phyloP scores from a whole-genome alignment of 2,113 vertebrate genomes.

The Lichenostomus cassidix region DNA sequence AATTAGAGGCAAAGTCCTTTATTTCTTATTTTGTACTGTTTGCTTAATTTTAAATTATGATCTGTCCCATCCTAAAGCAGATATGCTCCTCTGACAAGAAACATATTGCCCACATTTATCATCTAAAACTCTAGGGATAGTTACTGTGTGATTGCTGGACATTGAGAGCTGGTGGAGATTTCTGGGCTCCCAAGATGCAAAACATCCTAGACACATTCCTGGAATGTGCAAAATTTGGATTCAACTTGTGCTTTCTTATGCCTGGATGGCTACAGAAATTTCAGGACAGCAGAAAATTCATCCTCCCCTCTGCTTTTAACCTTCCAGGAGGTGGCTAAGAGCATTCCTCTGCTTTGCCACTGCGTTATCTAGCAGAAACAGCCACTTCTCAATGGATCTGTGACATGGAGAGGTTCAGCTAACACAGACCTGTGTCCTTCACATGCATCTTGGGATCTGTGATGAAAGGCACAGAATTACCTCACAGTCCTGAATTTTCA shows the following conservation, averaged over 20 bases:
- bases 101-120: background rate
- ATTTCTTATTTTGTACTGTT: background rate
- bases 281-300: background rate
- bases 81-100: background rate
- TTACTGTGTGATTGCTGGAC: background rate
- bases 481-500: background rate
- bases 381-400: background rate
- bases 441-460: fast-evolving
- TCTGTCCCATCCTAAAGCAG: background rate
- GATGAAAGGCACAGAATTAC: background rate
- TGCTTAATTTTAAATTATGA: background rate
- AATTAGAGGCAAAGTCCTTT: background rate
- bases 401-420: background rate
- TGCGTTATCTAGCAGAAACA: background rate
- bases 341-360: background rate
- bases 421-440: background rate
- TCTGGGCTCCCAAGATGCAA: background rate
- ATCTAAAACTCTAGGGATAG: background rate
- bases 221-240: background rate
- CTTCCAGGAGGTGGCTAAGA: background rate
- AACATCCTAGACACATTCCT: constrained; percentile 20
- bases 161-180: background rate
- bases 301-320: background rate
- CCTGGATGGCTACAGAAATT: background rate
- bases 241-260: background rate